phyloP scores from a whole-genome alignment of 2,113 vertebrate species.

The Apodemus sylvaticus region DNA sequence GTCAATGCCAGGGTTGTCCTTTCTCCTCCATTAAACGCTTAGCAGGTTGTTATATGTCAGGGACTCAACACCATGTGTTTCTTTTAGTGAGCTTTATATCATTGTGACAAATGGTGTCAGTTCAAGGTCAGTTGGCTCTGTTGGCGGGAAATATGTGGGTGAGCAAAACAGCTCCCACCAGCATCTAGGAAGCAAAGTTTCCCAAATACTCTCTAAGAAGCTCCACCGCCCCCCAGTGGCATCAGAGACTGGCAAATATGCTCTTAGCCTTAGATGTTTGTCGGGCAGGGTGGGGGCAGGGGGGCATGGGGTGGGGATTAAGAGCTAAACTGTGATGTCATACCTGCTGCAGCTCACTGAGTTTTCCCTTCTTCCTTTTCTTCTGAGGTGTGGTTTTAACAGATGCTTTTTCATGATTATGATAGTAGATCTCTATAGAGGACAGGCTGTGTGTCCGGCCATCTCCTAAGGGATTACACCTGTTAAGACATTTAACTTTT shows the following conservation, averaged over 20 bases:
- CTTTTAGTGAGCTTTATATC: neutral
- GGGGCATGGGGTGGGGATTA: neutral
- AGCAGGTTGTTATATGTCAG: neutral
- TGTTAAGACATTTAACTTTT: neutral
- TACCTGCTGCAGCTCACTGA: neutral
- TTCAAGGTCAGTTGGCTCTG: neutral
- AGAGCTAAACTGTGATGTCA: neutral
- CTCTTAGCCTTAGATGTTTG: neutral
- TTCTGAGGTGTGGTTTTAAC: neutral
- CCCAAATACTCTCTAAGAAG: neutral
- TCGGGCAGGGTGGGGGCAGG: neutral
- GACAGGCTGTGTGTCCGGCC: neutral
- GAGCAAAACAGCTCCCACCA: neutral
- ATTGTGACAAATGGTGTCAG: neutral
- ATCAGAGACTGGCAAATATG: neutral
- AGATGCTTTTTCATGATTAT: neutral
- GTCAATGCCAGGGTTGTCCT: neutral
- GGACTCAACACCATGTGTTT: neutral
- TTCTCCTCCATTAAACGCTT: neutral
- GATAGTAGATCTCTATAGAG: neutral
- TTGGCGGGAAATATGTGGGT: neutral
- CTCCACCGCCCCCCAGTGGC: neutral
- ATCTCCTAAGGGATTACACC: neutral
- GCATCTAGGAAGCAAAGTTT: neutral
- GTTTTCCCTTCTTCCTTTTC: neutral